Conservation (phyloP, 2,113 vertebrate genomes). For the Nothoprocta perdicaria region DNA sequence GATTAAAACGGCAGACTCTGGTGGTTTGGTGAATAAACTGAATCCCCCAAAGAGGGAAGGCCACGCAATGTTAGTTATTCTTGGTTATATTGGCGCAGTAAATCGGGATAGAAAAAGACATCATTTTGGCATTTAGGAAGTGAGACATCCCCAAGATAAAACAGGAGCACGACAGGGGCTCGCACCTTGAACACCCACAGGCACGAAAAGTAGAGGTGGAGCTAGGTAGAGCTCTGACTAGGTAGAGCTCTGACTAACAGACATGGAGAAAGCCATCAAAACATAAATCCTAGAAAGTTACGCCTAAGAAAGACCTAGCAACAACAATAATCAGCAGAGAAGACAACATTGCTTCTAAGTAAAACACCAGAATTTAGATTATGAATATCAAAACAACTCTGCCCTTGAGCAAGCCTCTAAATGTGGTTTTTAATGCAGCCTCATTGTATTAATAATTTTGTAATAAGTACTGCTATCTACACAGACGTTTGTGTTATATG, state of each 20-base stretch:
- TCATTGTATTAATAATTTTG: background rate
- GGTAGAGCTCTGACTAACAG: background rate
- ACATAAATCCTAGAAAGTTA: background rate
- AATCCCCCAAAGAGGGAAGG: background rate
- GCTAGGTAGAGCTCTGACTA: background rate
- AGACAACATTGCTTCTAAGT: background rate
- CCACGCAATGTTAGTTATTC: fast-evolving
- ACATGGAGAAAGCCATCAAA: background rate
- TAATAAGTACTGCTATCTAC: background rate
- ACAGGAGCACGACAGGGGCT: background rate
- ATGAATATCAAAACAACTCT: background rate
- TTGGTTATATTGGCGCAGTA: fast-evolving
- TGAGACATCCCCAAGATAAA: background rate
- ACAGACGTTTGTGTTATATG: background rate
- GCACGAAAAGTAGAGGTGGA: background rate
- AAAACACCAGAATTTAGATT: background rate
- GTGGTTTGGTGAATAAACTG: background rate
- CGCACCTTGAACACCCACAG: background rate
- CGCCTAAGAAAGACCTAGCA: background rate
- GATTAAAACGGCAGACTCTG: fast-evolving
- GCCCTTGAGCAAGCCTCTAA: background rate
- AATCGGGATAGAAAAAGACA: fast-evolving
- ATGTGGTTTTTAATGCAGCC: background rate
- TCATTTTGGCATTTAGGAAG: background rate
- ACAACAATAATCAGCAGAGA: background rate